These are phyloP conservation scores for Oreotrochilus melanogaster DNA, from an alignment of 2,113 vertebrate species.

Conservation along the genomic window DNA sequence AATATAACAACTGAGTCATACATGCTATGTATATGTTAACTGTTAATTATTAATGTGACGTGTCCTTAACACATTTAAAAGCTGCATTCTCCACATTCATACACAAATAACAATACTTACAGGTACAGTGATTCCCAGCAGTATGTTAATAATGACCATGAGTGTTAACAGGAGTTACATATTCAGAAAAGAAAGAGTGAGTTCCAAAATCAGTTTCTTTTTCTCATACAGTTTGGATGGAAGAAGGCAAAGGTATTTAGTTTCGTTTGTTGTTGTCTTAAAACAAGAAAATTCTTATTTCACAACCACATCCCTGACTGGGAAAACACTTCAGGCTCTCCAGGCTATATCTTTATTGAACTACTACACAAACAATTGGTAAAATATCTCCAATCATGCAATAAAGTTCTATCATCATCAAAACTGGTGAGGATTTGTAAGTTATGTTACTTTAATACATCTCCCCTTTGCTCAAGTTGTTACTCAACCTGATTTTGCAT, in stretches of 20 bases:
- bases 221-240: slow-evolving; percentile 33
- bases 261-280: slow-evolving; percentile 1
- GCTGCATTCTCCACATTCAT: background rate
- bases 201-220: slow-evolving; percentile 48
- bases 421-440: background rate
- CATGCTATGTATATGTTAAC: background rate
- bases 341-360: slow-evolving; percentile 4
- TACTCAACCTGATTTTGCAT: background rate
- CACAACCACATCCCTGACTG: background rate
- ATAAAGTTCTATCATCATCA: background rate
- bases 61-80: slow-evolving; percentile 1
- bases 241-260: slow-evolving; percentile 48
- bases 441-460: background rate
- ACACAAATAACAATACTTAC: slow-evolving; percentile 50
- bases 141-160: slow-evolving; percentile 59
- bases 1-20: background rate
- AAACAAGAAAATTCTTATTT: slow-evolving; percentile 23
- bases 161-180: slow-evolving; percentile 40
- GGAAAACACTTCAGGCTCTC: background rate
- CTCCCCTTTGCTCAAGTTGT: background rate
- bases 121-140: slow-evolving; percentile 33
- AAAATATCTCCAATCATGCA: background rate
- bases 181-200: slow-evolving; percentile 46
- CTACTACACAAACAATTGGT: background rate
- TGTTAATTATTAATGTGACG: background rate